Conservation (phyloP, 2,888 invertebrate genomes). For the Leucania comma region DNA sequence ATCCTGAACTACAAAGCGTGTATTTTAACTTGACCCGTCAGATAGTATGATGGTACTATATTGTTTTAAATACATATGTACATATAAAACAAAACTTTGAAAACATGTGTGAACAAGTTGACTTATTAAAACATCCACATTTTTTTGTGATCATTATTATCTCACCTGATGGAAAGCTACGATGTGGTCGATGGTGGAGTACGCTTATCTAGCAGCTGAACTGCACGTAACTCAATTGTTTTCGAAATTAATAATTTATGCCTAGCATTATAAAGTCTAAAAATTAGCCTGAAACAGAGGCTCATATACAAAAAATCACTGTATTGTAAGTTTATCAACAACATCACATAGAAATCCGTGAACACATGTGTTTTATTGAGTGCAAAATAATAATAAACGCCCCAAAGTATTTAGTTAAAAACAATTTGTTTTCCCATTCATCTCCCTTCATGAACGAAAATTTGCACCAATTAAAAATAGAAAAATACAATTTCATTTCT, state of each 20-base stretch:
- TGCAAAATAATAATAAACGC: conserved; percentile 55
- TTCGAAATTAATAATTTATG: background rate
- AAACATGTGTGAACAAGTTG: too few species aligned
- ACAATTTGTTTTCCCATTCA: conserved; percentile 70
- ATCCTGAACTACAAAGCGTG: too few species aligned
- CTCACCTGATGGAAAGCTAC: too few species aligned
- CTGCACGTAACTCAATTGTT: too few species aligned
- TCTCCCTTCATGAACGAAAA: conserved; percentile 72
- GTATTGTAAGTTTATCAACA: background rate
- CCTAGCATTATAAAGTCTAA: background rate
- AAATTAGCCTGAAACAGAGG: background rate
- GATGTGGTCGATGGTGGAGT: too few species aligned
- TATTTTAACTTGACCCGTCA: too few species aligned
- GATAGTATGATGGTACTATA: too few species aligned
- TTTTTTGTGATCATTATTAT: too few species aligned
- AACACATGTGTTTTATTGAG: conserved; percentile 10
- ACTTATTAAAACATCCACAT: too few species aligned
- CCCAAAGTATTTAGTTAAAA: conserved; percentile 67
- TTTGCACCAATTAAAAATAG: conserved; percentile 86
- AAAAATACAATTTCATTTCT: conserved; percentile 85
- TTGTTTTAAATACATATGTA: too few species aligned
- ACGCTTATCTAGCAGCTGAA: too few species aligned
- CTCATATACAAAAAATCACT: background rate
- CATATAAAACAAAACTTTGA: too few species aligned
- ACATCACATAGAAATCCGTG: background rate